These are phyloP conservation scores for Cerceris ruficornis DNA, from an alignment of 2,888 invertebrate genomes.

Conservation along the genomic window DNA sequence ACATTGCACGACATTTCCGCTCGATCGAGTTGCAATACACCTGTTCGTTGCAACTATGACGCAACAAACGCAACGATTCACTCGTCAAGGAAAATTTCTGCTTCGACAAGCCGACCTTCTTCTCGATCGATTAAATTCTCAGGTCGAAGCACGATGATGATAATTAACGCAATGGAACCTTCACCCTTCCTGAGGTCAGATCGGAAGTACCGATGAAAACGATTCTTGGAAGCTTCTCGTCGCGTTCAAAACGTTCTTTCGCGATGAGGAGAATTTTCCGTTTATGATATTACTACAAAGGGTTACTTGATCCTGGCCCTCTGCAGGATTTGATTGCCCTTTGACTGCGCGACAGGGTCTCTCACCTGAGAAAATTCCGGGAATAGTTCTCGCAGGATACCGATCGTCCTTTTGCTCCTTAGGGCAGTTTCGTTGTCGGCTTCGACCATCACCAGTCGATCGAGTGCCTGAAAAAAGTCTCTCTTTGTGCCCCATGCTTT, in stretches of 20 bases:
- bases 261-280: background rate
- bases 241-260: background rate
- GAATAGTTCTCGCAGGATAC: conserved; percentile 88
- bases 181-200: background rate
- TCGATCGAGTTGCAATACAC: too few species aligned
- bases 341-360: conserved; percentile 45
- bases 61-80: too few species aligned
- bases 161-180: background rate
- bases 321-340: conserved; percentile 58
- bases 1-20: too few species aligned
- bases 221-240: conserved; percentile 16
- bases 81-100: too few species aligned
- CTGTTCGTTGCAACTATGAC: too few species aligned
- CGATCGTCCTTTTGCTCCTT: conserved; percentile 90
- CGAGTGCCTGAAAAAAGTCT: conserved; percentile 84
- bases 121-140: too few species aligned
- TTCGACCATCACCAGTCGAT: conserved; percentile 87
- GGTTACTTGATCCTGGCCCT: conserved; percentile 49
- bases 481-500: conserved; percentile 60
- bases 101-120: too few species aligned
- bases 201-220: conserved; percentile 17
- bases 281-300: background rate
- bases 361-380: conserved; percentile 89
- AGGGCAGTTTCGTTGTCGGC: conserved; percentile 86
- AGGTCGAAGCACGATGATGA: background rate